Base-by-base conservation (phyloP, 2,888 invertebrate genomes). In the Autographa gamma region DNA sequence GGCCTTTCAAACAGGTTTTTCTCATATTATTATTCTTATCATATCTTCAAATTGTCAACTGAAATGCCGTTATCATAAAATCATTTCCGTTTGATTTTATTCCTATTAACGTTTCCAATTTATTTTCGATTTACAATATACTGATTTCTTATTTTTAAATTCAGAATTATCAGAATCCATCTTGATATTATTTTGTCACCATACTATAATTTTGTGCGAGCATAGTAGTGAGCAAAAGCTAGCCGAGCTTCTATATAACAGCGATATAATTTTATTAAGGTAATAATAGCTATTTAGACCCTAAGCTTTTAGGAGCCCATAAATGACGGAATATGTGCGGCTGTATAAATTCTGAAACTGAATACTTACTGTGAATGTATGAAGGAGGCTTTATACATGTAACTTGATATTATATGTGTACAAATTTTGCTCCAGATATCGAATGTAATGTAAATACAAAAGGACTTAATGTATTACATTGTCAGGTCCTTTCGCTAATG, bases 221-320 rank as follows among this genome's bases (percentile, higher is more conserved):
- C 18, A 19, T 9, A 56, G 3, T 25, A 56, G 19, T 61, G 70
- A 34, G 58, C 13, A 38, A 58, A 18, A 48, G 34, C 6, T 48
- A 62, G 48, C 58, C 34, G 41, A 9, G 34, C 11, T 34, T 56
- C 63, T 64, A n/a, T 34, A 63, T 38, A 41, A 69, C 19, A 58
- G 63, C 18, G 63, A 61, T 75, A 75, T 66, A 61, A 63, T 54
- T 76, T 69, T 72, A 69, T 75, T 63, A 48, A 25, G 54, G 60
- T 34, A 63, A 63, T 72, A 66, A 61, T 59, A 56, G 54, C 54
- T 56, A 56, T 56, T 56, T 56, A 69, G 68, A 68, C 58, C 61
- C 61, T 63, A 41, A 60, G 65, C 68, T 66, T 75, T 71, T 56
- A 69, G 38, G 63, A 56, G 60, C 19, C 60, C 61, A 69, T 72